Evolutionary conservation across 2,797 vertebrate species (phyloP).

Genomic region (Gephyroberyx darwinii): DNA sequence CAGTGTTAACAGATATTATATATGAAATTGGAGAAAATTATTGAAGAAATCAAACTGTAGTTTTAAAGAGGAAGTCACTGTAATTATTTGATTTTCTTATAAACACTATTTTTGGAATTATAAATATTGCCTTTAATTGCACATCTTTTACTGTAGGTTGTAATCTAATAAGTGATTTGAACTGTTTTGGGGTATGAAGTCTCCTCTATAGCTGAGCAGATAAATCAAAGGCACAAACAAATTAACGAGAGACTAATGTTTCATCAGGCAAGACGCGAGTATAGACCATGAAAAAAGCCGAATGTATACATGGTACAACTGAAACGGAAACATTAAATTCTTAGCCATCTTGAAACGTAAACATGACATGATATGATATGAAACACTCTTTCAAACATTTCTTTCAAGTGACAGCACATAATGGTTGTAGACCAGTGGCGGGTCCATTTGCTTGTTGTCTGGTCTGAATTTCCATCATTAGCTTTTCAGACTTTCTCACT

Average conservation of each 20-base stretch:
- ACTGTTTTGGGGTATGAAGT: conserved; percentile 38
- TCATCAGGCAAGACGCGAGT: conserved; percentile 43
- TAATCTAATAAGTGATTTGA: not conserved
- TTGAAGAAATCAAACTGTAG: conserved; percentile 7
- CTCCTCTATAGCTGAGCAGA: conserved; percentile 60
- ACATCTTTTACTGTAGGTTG: conserved; percentile 18
- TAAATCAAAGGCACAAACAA: conserved; percentile 80
- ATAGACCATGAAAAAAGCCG: conserved; percentile 40
- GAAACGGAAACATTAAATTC: conserved; percentile 47
- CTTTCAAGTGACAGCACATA: conserved; percentile 40
- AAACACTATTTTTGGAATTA: conserved; percentile 33
- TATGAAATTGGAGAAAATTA: not conserved
- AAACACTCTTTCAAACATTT: conserved; percentile 38
- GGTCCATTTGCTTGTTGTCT: conserved; percentile 19
- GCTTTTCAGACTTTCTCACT: conserved; percentile 59
- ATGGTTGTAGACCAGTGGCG: conserved; percentile 35
- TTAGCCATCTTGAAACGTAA: conserved; percentile 63
- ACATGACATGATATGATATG: conserved; percentile 59
- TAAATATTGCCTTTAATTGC: conserved; percentile 32
- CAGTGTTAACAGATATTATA: conserved; percentile 4
- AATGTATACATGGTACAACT: conserved; percentile 45
- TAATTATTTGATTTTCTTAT: conserved; percentile 13
- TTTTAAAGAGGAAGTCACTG: conserved; percentile 17
- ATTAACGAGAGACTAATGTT: conserved; percentile 43
- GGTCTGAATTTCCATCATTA: conserved; percentile 52